Conservation (phyloP, 1,140 invertebrate species). For the Plutomurus gul region DNA sequence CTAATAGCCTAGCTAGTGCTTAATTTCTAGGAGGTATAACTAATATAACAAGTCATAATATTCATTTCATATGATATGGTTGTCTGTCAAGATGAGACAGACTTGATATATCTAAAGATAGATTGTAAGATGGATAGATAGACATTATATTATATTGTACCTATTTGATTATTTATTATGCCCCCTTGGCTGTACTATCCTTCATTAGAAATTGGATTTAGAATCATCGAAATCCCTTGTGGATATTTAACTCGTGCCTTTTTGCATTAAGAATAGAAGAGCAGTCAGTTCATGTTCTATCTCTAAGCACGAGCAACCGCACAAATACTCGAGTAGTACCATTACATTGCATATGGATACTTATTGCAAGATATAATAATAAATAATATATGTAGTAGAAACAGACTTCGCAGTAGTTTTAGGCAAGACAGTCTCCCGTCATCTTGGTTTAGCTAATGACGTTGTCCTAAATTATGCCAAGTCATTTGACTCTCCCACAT, state of each 20-base stretch:
- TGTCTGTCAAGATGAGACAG: background rate
- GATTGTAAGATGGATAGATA: background rate
- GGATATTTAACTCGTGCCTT: too few relatives aligned
- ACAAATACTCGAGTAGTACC: background rate
- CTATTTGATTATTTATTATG: background rate
- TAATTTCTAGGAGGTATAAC: too few relatives aligned
- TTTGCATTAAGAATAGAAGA: too few relatives aligned
- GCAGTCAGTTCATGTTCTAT: background rate
- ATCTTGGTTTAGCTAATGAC: background rate
- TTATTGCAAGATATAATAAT: background rate
- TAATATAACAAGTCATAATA: background rate
- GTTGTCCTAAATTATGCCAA: background rate
- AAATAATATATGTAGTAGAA: background rate
- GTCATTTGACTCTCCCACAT: background rate
- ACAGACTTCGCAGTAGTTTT: background rate
- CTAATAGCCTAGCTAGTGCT: too few relatives aligned
- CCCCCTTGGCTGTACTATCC: background rate
- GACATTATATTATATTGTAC: background rate
- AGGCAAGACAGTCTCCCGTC: background rate
- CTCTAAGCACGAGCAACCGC: background rate
- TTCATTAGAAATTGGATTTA: background rate
- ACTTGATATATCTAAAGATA: background rate
- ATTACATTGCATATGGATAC: background rate
- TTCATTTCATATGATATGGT: background rate
- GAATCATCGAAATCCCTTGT: background rate